Evolutionary conservation across 1,140 invertebrate genomes (phyloP).

Genomic region (Cydia splendana): DNA sequence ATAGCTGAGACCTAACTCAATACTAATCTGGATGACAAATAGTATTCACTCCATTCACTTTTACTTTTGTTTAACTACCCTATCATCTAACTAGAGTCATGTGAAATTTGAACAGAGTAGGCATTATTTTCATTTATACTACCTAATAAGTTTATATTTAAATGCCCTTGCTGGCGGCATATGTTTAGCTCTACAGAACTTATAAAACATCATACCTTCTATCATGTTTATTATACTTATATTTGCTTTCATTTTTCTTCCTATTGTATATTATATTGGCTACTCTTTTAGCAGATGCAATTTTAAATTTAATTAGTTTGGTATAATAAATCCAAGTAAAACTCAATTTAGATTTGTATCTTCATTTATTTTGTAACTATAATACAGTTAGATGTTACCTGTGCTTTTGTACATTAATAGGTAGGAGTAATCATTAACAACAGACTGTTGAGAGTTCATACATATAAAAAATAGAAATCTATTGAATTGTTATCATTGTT

Average conservation of each 20-base stretch:
- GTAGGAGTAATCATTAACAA: constrained; percentile 67
- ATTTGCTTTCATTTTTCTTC: neutral
- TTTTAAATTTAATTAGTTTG: constrained; percentile 20
- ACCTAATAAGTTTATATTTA: neutral
- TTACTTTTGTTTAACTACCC: neutral
- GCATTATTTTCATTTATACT: neutral
- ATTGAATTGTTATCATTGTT: constrained; percentile 78
- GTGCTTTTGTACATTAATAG: constrained; percentile 72
- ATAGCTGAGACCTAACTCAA: neutral
- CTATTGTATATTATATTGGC: neutral
- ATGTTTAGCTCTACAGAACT: neutral
- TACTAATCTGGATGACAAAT: neutral
- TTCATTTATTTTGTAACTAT: constrained; percentile 27
- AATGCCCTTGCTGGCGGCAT: neutral
- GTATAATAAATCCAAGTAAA: constrained; percentile 21
- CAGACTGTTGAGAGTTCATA: constrained; percentile 74
- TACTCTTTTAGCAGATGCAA: constrained; percentile 10
- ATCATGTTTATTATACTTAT: constrained; percentile 11
- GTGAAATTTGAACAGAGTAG: neutral
- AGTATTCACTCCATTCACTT: neutral
- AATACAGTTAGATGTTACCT: constrained; percentile 56
- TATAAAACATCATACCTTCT: neutral
- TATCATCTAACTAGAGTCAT: neutral
- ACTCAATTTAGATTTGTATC: constrained; percentile 23
- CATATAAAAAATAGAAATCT: constrained; percentile 74